Percentiles rank a stretch among this genome's conserved stretches.
phyloP scores from a whole-genome alignment of 2,797 vertebrate genomes.

The Sarcoramphus papa region DNA sequence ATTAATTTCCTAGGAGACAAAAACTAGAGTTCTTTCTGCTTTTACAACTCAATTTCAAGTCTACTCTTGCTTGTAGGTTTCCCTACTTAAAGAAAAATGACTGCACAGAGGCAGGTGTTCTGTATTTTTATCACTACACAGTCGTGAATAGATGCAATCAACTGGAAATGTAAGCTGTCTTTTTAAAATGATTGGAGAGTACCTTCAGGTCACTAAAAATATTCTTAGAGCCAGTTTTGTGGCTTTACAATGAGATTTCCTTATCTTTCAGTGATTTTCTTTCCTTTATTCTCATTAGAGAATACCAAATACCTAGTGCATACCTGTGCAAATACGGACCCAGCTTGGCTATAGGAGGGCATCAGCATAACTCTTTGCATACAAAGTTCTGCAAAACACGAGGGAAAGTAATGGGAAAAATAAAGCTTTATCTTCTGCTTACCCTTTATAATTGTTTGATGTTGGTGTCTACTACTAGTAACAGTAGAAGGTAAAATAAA shows the following conservation, averaged over 20 bases:
- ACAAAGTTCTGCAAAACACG: neutral
- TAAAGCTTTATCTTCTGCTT: neutral
- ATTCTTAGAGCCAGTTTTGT: neutral
- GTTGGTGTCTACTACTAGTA: neutral
- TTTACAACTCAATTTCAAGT: neutral
- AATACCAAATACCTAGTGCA: too few species aligned
- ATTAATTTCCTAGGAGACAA: neutral
- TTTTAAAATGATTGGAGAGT: neutral
- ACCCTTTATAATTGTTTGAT: neutral
- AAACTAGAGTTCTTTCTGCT: neutral
- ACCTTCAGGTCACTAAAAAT: neutral
- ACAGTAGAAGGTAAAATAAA: neutral
- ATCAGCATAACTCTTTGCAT: accelerated
- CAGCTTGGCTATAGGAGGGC: neutral
- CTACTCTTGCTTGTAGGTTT: neutral
- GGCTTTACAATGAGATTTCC: neutral
- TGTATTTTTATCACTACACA: neutral
- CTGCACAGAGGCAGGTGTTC: neutral
- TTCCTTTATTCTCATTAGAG: neutral
- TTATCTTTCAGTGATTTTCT: neutral
- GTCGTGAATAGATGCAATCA: neutral
- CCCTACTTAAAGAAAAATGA: neutral
- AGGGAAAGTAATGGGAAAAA: neutral
- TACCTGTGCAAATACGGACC: neutral
- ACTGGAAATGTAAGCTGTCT: neutral